These are phyloP conservation scores for Cettia cetti DNA, from an alignment of 2,113 vertebrate genomes.

Conservation along the genomic window DNA sequence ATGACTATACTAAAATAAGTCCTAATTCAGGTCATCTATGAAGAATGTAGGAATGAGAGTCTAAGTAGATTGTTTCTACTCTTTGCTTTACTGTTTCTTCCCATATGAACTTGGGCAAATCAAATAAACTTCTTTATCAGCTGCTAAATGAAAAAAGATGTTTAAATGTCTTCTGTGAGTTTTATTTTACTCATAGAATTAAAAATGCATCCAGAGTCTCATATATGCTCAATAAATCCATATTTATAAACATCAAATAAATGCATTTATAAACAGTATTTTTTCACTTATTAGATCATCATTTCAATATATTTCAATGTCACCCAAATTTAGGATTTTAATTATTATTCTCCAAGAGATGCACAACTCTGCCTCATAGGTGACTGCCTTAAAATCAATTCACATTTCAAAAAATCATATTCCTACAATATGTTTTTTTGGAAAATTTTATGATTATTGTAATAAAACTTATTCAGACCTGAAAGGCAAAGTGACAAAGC, in stretches of 20 bases:
- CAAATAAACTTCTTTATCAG: not conserved
- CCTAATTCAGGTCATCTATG: slow-evolving; percentile 26
- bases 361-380: not conserved
- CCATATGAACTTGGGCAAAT: not conserved
- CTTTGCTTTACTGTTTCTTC: slow-evolving; percentile 10
- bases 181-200: not conserved
- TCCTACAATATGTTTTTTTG: not conserved
- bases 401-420: not conserved
- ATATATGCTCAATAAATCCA: not conserved
- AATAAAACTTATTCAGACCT: not conserved
- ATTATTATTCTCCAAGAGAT: not conserved
- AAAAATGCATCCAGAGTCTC: not conserved
- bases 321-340: not conserved
- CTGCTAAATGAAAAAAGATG: not conserved
- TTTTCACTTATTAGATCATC: not conserved
- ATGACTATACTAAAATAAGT: slow-evolving; percentile 34
- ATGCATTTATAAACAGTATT: not conserved
- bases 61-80: not conserved
- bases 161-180: not conserved
- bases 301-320: not conserved
- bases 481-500: not conserved
- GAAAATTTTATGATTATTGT: not conserved
- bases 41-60: slow-evolving; percentile 9
- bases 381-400: not conserved
- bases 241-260: not conserved